Evolutionary conservation across 1,140 invertebrate species (phyloP).

Genomic region (Microvelia longipes): DNA sequence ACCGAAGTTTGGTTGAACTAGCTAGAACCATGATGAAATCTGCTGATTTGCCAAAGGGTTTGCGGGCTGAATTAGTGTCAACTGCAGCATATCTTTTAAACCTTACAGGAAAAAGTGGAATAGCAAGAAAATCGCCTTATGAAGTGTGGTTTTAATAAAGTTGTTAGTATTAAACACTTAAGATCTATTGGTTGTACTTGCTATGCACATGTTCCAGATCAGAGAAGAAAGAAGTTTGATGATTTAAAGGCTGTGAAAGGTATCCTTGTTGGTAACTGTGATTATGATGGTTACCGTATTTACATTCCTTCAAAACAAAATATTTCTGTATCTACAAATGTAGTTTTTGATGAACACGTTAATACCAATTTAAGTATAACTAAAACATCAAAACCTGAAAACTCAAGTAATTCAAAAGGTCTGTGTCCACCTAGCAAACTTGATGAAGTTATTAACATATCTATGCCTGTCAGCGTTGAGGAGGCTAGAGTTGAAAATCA

Average conservation of each 20-base stretch:
- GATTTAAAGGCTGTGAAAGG: not conserved
- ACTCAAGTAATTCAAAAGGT: too few relatives aligned
- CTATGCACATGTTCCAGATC: not conserved
- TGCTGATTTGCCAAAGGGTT: not conserved
- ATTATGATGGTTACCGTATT: not conserved
- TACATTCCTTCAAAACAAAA: not conserved
- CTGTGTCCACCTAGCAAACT: too few relatives aligned
- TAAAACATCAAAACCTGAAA: too few relatives aligned
- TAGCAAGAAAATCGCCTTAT: not conserved
- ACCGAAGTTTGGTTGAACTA: not conserved
- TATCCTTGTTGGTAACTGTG: not conserved
- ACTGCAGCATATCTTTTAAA: not conserved
- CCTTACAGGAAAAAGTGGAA: not conserved
- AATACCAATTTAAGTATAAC: not conserved
- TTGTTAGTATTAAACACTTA: not conserved
- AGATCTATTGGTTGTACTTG: not conserved
- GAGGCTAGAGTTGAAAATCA: not conserved
- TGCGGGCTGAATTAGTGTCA: not conserved
- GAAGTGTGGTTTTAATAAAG: not conserved
- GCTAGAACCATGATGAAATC: not conserved
- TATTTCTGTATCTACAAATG: not conserved
- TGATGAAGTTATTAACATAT: too few relatives aligned
- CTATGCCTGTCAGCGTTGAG: not conserved
- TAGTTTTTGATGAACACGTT: not conserved
- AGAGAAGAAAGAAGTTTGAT: not conserved